Base-by-base conservation (phyloP, 2,113 vertebrate genomes). In the Leucopsar rothschildi region DNA sequence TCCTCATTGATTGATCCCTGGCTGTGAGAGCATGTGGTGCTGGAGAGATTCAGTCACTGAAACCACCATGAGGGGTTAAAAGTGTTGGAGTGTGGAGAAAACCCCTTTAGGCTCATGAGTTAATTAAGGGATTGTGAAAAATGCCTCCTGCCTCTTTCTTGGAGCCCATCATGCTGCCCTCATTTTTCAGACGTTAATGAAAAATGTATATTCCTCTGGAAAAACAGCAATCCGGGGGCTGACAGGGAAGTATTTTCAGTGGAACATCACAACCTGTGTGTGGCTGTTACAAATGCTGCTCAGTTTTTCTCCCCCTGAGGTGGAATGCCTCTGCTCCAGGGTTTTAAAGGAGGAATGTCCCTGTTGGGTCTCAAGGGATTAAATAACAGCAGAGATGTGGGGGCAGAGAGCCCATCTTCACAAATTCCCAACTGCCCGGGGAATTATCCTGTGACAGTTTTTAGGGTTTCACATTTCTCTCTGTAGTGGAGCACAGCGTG, bases 401-500 rank as follows among this genome's bases (percentile, higher is more conserved):
- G 8, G 15, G 1, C 37, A 44, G 71, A 49, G 63, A 70, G 56
- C 56, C 25, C 33, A 2, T 16, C 31, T 3, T 17, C n/a, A 31
- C 11, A 2, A 71, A 33, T 11, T 23, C 12, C 53, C 4, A 0
- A 0, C 12, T 60, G 1, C 17, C 70, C 9, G 13, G 56, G 52
- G 40, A 11, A 49, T 49, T 50, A 12, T 27, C 23, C 49, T 47
- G 35, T 27, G 13, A 3, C 12, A 23, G 11, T 7, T 12, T 12
- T 33, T 20, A 13, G 2, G 16, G 33, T 53, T 61, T 83, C 40
- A 7, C 31, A 5, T 0, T 4, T 18, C 19, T 15, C 15, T n/a
- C 8, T 12, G 42, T 9, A 22, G 55, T 0, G 3, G 56, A 45
- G 31, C 5, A 4, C 0, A 1, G 18, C 0, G 6, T 9, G 33